Conservation (phyloP, 2,113 vertebrate genomes). For the Megaceryle torquata region DNA sequence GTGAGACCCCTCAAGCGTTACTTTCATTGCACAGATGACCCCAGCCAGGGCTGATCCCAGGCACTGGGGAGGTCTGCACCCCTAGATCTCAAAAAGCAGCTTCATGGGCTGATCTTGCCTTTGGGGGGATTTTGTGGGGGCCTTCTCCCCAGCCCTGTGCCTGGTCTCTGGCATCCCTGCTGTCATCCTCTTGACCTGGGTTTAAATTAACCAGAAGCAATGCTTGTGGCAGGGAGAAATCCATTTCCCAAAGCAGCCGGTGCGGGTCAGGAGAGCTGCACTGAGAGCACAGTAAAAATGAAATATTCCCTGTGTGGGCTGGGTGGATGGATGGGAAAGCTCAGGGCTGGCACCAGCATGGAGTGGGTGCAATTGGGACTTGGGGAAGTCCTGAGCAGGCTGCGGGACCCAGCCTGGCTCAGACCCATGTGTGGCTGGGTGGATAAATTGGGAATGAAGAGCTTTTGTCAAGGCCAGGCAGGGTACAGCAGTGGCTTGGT, state of each 20-base stretch:
- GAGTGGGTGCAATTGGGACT: too few relatives aligned
- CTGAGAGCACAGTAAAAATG: background rate
- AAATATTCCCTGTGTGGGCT: background rate
- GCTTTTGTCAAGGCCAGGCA: background rate
- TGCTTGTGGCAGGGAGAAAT: background rate
- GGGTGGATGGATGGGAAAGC: background rate
- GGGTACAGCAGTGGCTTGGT: background rate
- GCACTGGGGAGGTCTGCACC: background rate
- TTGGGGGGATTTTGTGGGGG: background rate
- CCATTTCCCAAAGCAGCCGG: background rate
- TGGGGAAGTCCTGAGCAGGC: background rate
- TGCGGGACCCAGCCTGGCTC: background rate
- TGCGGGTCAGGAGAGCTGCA: background rate
- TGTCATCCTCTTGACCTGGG: background rate
- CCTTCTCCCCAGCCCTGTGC: background rate
- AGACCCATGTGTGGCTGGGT: fast-evolving
- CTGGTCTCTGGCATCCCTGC: background rate
- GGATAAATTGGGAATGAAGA: background rate
- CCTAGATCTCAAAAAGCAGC: background rate
- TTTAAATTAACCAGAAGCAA: background rate
- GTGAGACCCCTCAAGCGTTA: background rate
- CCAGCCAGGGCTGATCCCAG: background rate
- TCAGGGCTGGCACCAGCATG: fast-evolving
- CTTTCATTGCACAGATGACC: background rate
- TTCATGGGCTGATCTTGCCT: background rate